Evolutionary conservation across 2,797 vertebrate genomes (phyloP).

Genomic region (Vespertilio murinus): DNA sequence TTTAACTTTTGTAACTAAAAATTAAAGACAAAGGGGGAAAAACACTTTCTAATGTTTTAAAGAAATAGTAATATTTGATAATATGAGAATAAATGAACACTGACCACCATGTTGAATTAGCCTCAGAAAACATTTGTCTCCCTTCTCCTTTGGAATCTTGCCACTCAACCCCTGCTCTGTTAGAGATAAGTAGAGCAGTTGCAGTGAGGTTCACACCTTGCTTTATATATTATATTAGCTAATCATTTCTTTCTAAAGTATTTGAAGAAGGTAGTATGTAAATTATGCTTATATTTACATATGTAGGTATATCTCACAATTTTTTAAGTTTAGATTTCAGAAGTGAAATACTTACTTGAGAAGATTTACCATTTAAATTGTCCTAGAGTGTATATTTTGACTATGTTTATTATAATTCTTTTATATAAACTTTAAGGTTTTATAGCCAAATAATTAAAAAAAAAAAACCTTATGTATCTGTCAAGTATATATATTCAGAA

Average conservation of each 20-base stretch:
- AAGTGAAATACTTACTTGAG: not conserved
- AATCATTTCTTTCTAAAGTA: not conserved
- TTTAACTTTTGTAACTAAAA: constrained; percentile 31
- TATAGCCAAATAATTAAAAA: not conserved
- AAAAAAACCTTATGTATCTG: not conserved
- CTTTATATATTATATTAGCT: not conserved
- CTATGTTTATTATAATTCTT: not conserved
- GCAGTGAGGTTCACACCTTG: not conserved
- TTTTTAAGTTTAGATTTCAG: constrained; percentile 33
- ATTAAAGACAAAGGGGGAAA: not conserved
- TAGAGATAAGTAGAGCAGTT: not conserved
- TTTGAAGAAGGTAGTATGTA: not conserved
- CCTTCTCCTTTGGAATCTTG: not conserved
- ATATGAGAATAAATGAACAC: not conserved
- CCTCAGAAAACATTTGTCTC: not conserved
- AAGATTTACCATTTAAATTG: not conserved
- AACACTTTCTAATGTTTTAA: not conserved
- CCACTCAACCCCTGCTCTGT: not conserved
- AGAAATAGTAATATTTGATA: not conserved
- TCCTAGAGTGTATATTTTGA: not conserved
- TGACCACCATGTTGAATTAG: not conserved
- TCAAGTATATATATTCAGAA: not conserved
- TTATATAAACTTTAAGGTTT: not conserved
- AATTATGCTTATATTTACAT: not conserved
- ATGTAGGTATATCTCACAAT: not conserved